Base-by-base conservation (phyloP, 2,113 vertebrate genomes). In the Platysteira castanea region DNA sequence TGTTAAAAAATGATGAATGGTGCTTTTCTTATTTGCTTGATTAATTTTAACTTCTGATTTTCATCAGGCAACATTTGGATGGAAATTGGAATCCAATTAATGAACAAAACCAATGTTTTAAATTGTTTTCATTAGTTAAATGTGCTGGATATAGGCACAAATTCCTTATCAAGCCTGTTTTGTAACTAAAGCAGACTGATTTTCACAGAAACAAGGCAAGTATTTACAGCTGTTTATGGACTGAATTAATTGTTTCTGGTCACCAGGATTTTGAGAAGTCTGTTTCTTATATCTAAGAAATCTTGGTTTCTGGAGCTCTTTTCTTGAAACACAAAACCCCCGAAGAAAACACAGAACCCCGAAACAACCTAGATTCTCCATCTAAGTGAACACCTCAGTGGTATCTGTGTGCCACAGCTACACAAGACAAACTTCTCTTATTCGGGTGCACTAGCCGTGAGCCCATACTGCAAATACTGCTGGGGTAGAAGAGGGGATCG, bases 31-130 rank as follows among this genome's bases (percentile, higher is more conserved):
- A 71, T 78, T 89, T 77, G 37, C 41, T 63, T 77, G 71, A 80
- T 90, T 95, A 63, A 81, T 80, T 93, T 93, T 81, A 81, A 81
- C 52, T 84, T 90, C 50, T 78, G 56, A 92, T 84, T 93, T 93
- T 80, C 64, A 95, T 84, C 83, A 75, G 47, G 31, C 73, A 94
- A 68, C 22, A 33, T 87, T 90, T 92, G 53, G 69, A 75, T 87
- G 56, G 84, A 87, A 95, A 94, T 52, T 71, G 12, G 69, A 84
- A 87, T 84, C 41, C 69, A 91, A 70, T 71, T 92, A 89, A 78
- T 84, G 87, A 94, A 92, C 39, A 92, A 97, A 94, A 78, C 2
- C 41, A 84, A 39, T 41, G 68, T 95, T 90, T 95, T 52, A 75
- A 86, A 69, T 46, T 68, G 30, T 60, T 89, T 92, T 89, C 10